Percentiles rank a stretch among this genome's conserved stretches.
phyloP scores from a whole-genome alignment of 2,797 vertebrate genomes.

The Phrynocephalus guinanensis region DNA sequence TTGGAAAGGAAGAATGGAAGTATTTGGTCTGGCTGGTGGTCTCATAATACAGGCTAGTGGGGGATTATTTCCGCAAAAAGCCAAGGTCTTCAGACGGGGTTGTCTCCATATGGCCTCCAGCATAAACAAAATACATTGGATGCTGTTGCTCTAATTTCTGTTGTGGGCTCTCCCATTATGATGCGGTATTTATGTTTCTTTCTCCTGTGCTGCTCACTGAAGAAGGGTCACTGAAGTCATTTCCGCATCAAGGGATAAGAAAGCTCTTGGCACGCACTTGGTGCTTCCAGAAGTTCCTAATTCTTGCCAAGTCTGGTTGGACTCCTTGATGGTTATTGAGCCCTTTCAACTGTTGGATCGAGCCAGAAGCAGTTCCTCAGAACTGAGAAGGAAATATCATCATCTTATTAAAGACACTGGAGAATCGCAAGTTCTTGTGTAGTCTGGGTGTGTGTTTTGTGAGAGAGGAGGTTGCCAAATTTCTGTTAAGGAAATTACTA shows the following conservation, averaged over 20 bases:
- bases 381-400: conserved; percentile 37
- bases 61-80: conserved; percentile 47
- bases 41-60: neutral
- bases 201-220: conserved; percentile 24
- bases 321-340: accelerated
- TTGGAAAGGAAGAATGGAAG: conserved; percentile 59
- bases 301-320: conserved; percentile 19
- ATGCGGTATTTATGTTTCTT: conserved; percentile 46
- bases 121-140: conserved; percentile 60
- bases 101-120: conserved; percentile 52
- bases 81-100: conserved; percentile 61
- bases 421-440: conserved; percentile 3
- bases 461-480: conserved; percentile 13
- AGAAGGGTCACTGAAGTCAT: conserved; percentile 14
- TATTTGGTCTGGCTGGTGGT: conserved; percentile 55
- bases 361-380: conserved; percentile 9
- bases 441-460: conserved; percentile 12
- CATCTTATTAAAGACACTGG: conserved; percentile 26
- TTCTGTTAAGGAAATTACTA: conserved; percentile 61
- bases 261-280: neutral
- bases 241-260: conserved; percentile 18
- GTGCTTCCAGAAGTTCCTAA: conserved; percentile 43
- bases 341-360: conserved; percentile 42
- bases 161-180: conserved; percentile 36
- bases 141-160: conserved; percentile 57